Evolutionary conservation across 2,888 invertebrate species (phyloP), one percentile per base, ranked within the genome.

Genomic region (Eristalinus aeneus): DNA sequence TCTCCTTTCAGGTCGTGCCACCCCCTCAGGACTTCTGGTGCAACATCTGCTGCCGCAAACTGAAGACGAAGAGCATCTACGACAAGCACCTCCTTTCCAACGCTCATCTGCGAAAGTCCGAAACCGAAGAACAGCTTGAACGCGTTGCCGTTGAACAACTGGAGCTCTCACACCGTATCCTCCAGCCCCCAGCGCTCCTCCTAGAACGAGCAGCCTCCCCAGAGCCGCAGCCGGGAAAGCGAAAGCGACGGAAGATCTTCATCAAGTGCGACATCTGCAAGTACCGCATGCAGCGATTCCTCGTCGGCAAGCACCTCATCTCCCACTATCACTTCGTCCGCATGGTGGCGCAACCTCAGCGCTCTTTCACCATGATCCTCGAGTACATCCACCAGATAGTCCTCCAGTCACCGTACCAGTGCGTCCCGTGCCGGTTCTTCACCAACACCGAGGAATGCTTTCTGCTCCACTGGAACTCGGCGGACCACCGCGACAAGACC

Each of bases 241-340:
- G 94, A 53, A 94, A 93, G 53, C 93, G 96, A 10, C 94, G 94
- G 68, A 93, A 94, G 69, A 93, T 93, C 78, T 94, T 94, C 76
- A 93, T 95, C 0, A 94, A 94, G 88, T 97, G 97, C 90, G 94
- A 95, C 68, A 95, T 96, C 61, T 97, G 97, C 89, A 94, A 94
- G 77, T 95, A 95, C 34, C 94, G 95, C 87, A 95, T 97, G 56
- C 94, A 94, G 78, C 93, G 94, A 6, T 94, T 95, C 89, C 92
- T 96, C 88, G 95, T 97, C 93, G 97, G 97, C 53, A 97, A 97
- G 90, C 97, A 97, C 93, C 93, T 98, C 81, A 96, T 97, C 89
- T 97, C 97, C 0, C 96, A 96, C 91, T 97, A 96, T 91, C 97
- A 98, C 92, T 96, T 96, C 89, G 94, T 96, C 82, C 96, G 96